Percentiles rank a stretch among this genome's conserved stretches.
These are phyloP conservation scores for Drosophila navojoa DNA, from an alignment of 1,140 invertebrate genomes.

Conservation along the genomic window DNA sequence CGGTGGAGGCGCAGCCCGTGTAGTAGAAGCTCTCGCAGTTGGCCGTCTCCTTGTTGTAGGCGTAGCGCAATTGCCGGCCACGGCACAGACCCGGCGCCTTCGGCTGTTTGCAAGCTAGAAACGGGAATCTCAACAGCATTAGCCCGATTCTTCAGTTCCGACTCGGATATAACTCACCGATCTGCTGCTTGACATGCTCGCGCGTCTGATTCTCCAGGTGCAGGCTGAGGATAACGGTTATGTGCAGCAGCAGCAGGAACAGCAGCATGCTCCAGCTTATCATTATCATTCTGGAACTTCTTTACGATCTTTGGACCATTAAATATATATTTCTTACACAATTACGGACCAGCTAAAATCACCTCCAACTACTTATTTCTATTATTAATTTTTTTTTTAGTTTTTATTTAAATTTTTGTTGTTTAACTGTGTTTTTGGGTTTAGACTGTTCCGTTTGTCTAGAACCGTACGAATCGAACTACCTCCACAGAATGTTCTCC, in stretches of 20 bases:
- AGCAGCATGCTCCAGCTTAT: conserved; percentile 35
- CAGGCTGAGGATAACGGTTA: conserved; percentile 18
- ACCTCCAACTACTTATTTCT: not conserved
- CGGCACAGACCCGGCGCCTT: conserved; percentile 71
- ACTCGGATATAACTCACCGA: conserved; percentile 32
- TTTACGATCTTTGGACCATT: conserved; percentile 11
- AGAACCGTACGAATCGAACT: conserved; percentile 29
- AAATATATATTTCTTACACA: conserved; percentile 5
- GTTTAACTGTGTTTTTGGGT: conserved; percentile 8
- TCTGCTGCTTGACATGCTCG: conserved; percentile 35
- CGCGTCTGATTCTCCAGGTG: conserved; percentile 62
- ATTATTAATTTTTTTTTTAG: not conserved
- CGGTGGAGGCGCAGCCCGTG: conserved; percentile 67
- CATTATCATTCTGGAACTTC: conserved; percentile 1
- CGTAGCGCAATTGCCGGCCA: conserved; percentile 67
- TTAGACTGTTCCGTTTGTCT: conserved; percentile 7
- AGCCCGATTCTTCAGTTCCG: not conserved
- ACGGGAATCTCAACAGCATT: not conserved
- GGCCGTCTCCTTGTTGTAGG: conserved; percentile 64
- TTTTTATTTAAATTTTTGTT: not conserved
- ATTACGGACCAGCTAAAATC: not conserved
- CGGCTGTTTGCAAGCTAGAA: conserved; percentile 65
- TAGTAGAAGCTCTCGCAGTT: conserved; percentile 80
- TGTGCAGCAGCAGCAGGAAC: conserved; percentile 22
- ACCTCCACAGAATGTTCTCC: conserved; percentile 50